Evolutionary conservation across 2,888 invertebrate genomes (phyloP).

Genomic region (Tholera decimalis): DNA sequence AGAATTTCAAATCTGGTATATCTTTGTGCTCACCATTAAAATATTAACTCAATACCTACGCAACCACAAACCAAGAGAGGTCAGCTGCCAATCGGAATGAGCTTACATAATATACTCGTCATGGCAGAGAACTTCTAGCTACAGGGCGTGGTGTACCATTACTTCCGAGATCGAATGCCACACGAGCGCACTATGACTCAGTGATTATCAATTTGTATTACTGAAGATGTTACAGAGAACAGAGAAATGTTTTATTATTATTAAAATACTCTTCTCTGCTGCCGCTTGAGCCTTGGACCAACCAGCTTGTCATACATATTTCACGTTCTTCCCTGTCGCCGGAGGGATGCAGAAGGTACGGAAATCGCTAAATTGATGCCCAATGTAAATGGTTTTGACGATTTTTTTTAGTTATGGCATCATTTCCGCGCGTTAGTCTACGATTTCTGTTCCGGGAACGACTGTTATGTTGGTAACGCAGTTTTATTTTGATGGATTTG

Average conservation of each 20-base stretch:
- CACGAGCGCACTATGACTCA: too few species aligned
- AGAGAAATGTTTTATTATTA: rapidly evolving
- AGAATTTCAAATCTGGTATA: too few species aligned
- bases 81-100: too few species aligned
- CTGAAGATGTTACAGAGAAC: too few species aligned
- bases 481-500: slow-evolving; percentile 24
- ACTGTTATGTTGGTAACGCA: slow-evolving; percentile 33
- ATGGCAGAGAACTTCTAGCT: too few species aligned
- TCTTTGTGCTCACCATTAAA: too few species aligned
- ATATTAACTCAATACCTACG: too few species aligned
- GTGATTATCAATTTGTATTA: too few species aligned
- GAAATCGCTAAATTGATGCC: slow-evolving; percentile 69
- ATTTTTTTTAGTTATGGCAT: slow-evolving; percentile 72
- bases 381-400: slow-evolving; percentile 66
- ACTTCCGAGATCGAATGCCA: too few species aligned
- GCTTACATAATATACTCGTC: too few species aligned
- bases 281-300: slow-evolving; percentile 32
- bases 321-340: slow-evolving; percentile 63
- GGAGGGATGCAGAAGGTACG: slow-evolving; percentile 67
- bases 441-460: slow-evolving; percentile 49
- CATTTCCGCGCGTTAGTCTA: slow-evolving; percentile 62
- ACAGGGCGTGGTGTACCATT: too few species aligned
- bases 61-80: too few species aligned
- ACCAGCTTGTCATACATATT: slow-evolving; percentile 66
- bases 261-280: slow-evolving; percentile 37